A percentile compares a stretch with the other conserved stretches of the same genome.
Conservation (phyloP, 2,113 vertebrate genomes). For the Prochilodus magdalenae region DNA sequence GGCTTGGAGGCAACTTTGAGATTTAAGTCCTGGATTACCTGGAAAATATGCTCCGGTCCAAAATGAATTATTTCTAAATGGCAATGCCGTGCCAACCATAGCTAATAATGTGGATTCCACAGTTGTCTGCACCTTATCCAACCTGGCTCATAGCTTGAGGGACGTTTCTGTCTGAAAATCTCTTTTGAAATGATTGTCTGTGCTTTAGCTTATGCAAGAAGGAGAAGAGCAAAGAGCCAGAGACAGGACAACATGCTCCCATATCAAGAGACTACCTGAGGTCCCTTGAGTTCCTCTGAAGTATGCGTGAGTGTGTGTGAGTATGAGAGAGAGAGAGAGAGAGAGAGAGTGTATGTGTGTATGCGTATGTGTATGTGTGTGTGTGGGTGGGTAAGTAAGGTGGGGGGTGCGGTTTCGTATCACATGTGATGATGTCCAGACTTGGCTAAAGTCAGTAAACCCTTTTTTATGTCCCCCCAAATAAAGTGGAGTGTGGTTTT, state of each 20-base stretch:
- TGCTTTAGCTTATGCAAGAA: conserved; percentile 30
- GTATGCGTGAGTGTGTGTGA: not conserved
- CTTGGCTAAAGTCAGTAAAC: not conserved
- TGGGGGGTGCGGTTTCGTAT: conserved; percentile 18
- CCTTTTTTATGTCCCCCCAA: not conserved
- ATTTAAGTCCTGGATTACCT: conserved; percentile 30
- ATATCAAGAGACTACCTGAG: conserved; percentile 47
- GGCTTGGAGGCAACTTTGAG: conserved; percentile 20
- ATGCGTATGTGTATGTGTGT: conserved; percentile 23
- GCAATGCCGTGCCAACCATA: conserved; percentile 34
- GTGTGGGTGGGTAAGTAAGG: conserved; percentile 3
- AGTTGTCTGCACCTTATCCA: conserved; percentile 26
- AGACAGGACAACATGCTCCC: conserved; percentile 52
- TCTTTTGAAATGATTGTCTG: conserved; percentile 43
- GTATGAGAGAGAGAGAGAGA: too few relatives aligned
- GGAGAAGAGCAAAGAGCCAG: conserved; percentile 9
- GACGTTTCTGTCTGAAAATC: conserved; percentile 29
- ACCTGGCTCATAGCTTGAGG: conserved; percentile 14
- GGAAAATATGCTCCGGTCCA: conserved; percentile 14
- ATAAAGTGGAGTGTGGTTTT: conserved; percentile 31
- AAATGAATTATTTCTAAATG: conserved; percentile 35
- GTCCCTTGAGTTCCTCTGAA: conserved; percentile 14
- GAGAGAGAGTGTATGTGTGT: not conserved
- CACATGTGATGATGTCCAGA: conserved; percentile 32
- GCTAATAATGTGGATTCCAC: conserved; percentile 47